Base-by-base conservation (phyloP, 1,140 invertebrate species). In the Muscidifurax raptorellus region DNA sequence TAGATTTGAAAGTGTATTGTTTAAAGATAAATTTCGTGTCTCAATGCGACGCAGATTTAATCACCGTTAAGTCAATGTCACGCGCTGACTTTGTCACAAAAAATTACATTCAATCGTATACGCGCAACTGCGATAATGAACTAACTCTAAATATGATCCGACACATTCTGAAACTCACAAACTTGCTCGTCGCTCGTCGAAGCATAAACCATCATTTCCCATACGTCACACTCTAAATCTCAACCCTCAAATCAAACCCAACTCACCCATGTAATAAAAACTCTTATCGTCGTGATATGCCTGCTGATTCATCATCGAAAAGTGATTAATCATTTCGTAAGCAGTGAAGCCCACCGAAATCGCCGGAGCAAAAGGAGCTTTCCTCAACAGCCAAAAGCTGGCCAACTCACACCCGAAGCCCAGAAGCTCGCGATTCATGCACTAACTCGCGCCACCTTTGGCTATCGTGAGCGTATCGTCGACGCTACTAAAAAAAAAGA, bases 321-420 rank as follows among this genome's bases (percentile, higher is more conserved):
- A 67, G n/a, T 80, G 78, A 9, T 80, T 64, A 80, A 80, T 80
- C 78, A 80, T 80, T 13, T 32, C 18, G 30, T 59, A 59, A 59
- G 52, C 18, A 6, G 52, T 59, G 52, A 22, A 22, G 22, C 52
- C 52, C 18, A 59, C 18, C 5, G 18, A 5, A 18, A 59, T 22
- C 18, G 52, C 52, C 5, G 52, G 52, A n/a, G 22, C 18, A 4
- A 22, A 22, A n/a, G 52, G 52, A 22, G 52, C 52, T n/a, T 59
- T 59, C 18, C 52, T 59, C 4, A 59, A 7, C 52, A 59, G 52
- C 52, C 52, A 59, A 7, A 59, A 22, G 52, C 52, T n/a, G 22
- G 52, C 52, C 52, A 59, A 59, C 22, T 59, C 52, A n/a, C 52
- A 59, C 0, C 52, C 52, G 52, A 59, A n/a, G 7, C 52, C 18